Percentiles rank a stretch among this genome's conserved stretches.
These are phyloP conservation scores for Cryptotermes secundus DNA, from an alignment of 1,140 invertebrate species.

Conservation along the genomic window DNA sequence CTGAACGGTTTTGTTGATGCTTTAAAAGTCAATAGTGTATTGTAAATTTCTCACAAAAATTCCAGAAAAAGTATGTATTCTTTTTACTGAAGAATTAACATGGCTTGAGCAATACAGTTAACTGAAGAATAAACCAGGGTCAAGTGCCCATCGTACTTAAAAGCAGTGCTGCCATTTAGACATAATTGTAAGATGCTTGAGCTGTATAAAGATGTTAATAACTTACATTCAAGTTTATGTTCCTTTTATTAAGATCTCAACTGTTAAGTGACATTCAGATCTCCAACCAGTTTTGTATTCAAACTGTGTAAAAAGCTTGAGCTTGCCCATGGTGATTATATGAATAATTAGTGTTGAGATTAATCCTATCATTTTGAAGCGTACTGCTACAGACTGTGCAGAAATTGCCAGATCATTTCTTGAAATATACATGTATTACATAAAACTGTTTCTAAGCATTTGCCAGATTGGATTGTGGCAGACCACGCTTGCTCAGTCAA, in stretches of 20 bases:
- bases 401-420: too few species aligned
- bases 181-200: background rate
- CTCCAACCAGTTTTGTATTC: background rate
- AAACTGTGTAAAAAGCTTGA: background rate
- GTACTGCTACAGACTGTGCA: too few species aligned
- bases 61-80: background rate
- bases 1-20: background rate
- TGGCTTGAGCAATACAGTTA: background rate
- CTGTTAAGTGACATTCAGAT: background rate
- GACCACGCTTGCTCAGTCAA: too few species aligned
- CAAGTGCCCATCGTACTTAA: background rate
- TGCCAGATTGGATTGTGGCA: too few species aligned
- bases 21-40: conserved; percentile 2
- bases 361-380: too few species aligned
- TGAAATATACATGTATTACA: too few species aligned
- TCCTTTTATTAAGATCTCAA: background rate
- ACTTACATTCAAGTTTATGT: background rate
- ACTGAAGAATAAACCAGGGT: background rate
- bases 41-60: background rate
- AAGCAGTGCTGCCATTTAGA: background rate
- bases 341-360: background rate
- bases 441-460: too few species aligned
- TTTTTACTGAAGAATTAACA: background rate
- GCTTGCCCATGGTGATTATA: background rate
- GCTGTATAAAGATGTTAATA: background rate